These are phyloP conservation scores for Prinia subflava DNA, from an alignment of 2,113 vertebrate species.

Conservation along the genomic window DNA sequence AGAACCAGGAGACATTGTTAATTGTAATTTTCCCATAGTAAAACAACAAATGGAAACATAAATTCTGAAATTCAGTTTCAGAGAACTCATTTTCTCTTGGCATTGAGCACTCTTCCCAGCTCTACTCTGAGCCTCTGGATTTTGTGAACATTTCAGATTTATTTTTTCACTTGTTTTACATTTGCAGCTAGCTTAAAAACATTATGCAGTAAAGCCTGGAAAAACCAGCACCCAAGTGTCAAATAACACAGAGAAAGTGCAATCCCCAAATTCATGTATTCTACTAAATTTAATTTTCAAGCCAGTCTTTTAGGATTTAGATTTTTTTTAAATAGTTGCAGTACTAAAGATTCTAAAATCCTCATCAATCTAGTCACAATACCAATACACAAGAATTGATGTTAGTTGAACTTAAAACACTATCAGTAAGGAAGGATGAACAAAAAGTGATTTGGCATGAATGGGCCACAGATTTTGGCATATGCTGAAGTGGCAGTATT, in stretches of 20 bases:
- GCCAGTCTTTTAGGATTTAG: background rate
- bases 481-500: background rate
- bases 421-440: background rate
- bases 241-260: background rate
- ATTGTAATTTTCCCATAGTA: background rate
- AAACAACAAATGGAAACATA: background rate
- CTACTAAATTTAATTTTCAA: background rate
- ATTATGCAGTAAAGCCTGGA: background rate
- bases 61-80: background rate
- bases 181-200: background rate
- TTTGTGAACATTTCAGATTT: background rate
- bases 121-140: background rate
- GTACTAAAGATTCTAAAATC: background rate
- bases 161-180: background rate
- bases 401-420: background rate
- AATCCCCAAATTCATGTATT: background rate
- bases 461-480: background rate
- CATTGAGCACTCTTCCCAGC: background rate
- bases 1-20: background rate
- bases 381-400: background rate
- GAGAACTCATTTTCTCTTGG: background rate
- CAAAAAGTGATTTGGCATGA: background rate
- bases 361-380: background rate
- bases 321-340: background rate
- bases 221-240: background rate